Evolutionary conservation across 2,888 invertebrate genomes (phyloP).

Genomic region (Eutolmus rufibarbis): DNA sequence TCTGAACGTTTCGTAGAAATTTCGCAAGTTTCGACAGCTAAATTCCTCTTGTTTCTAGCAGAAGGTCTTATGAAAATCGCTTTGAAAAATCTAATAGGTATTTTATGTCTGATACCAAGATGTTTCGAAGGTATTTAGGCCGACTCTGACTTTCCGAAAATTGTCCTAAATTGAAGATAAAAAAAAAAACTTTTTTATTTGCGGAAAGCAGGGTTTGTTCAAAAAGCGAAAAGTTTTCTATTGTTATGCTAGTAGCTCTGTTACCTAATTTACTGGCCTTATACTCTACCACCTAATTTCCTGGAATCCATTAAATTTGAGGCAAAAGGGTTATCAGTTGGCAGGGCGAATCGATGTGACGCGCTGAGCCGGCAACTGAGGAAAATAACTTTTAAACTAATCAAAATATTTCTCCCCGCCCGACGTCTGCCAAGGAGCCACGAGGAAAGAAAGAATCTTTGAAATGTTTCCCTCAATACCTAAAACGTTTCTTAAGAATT

Average conservation of each 20-base stretch:
- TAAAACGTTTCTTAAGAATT: neutral
- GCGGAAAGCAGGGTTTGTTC: neutral
- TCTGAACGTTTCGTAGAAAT: neutral
- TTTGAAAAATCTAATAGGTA: neutral
- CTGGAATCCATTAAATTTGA: slow-evolving; percentile 20
- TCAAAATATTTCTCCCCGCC: slow-evolving; percentile 5
- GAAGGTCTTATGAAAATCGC: neutral
- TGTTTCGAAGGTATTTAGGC: neutral
- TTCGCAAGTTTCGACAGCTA: neutral
- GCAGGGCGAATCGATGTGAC: slow-evolving; percentile 11
- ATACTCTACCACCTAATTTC: slow-evolving; percentile 2
- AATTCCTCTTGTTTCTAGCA: neutral
- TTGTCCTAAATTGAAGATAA: neutral
- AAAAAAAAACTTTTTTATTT: neutral
- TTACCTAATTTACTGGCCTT: slow-evolving; percentile 16
- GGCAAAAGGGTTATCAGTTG: slow-evolving; percentile 22
- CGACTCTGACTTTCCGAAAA: neutral
- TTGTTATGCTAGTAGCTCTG: neutral
- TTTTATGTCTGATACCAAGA: neutral
- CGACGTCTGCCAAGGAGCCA: neutral
- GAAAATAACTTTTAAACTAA: slow-evolving; percentile 37
- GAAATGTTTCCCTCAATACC: slow-evolving; percentile 30
- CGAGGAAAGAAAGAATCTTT: slow-evolving; percentile 24
- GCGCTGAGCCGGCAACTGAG: neutral
- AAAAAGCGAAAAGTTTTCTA: neutral